Evolutionary conservation across 2,888 invertebrate species (phyloP).

Genomic region (Tinea trinotella): DNA sequence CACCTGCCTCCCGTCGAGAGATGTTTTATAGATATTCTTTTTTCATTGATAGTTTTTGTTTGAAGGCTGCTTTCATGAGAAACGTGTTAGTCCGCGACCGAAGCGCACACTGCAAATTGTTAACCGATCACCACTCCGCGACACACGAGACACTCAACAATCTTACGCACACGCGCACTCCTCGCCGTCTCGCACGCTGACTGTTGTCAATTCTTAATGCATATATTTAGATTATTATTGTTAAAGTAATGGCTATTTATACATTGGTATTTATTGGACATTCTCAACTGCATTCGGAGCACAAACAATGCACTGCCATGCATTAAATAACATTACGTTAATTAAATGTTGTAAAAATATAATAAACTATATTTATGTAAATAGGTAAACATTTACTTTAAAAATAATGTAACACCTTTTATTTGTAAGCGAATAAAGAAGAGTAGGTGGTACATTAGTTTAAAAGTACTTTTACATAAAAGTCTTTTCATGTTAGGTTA

Average conservation of each 20-base stretch:
- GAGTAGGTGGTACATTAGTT: no score
- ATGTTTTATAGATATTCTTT: slow-evolving; percentile 34
- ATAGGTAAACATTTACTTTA: no score
- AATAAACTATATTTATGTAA: no score
- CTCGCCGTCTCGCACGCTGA: slow-evolving; percentile 70
- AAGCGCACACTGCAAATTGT: background rate
- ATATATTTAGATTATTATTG: slow-evolving; percentile 53
- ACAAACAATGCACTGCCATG: background rate
- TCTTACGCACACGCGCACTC: slow-evolving; percentile 59
- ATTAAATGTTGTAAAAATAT: no score
- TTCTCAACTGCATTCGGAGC: slow-evolving; percentile 13
- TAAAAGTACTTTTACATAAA: no score
- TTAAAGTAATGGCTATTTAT: slow-evolving; percentile 14
- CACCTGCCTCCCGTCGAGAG: slow-evolving; percentile 17
- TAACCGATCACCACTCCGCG: background rate
- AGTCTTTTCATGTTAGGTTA: no score
- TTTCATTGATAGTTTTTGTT: slow-evolving; percentile 45
- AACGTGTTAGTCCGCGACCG: background rate
- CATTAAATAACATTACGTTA: no score
- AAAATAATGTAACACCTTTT: no score
- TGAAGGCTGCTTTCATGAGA: slow-evolving; percentile 24
- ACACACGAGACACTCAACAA: background rate
- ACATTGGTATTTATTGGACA: slow-evolving; percentile 7
- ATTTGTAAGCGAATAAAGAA: no score
- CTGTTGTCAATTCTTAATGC: slow-evolving; percentile 71